Base-by-base conservation (phyloP, 2,113 vertebrate genomes). In the Carlito syrichta region DNA sequence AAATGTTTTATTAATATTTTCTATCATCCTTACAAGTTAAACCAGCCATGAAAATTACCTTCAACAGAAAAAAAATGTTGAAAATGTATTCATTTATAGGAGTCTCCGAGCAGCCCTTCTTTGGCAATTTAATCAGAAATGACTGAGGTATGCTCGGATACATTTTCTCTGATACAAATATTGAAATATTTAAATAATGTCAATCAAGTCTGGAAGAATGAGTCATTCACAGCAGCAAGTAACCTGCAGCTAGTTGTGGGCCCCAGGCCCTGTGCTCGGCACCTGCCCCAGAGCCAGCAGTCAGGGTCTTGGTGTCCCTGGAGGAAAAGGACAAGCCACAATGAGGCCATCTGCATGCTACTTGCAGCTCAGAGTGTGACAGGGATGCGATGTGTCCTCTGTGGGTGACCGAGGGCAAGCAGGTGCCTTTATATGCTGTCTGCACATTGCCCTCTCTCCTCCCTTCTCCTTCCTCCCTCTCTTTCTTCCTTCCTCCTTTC, bases 1-100 rank as follows among this genome's bases (percentile, higher is more conserved):
- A 96, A 81, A 97, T 97, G 87, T 97, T 96, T 97, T 96, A 97
- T 98, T 98, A 97, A 97, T 97, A 93, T 95, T 96, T 97, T 95
- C 96, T 87, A 96, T 96, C 96, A 94, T 90, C 89, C 86, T 95
- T 92, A 93, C 48, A 81, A 87, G 96, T 93, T 96, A 96, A 97
- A 96, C 86, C 92, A 97, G 94, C 97, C 96, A 60, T 95, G 97
- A 91, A 97, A 97, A 97, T 96, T 95, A 96, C 96, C 96, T 85
- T 52, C 96, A 95, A 87, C 84, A 76, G 89, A 62, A 84, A 84
- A 89, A 96, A 92, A 87, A 38, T 45, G 50, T 35, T 50, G 96
- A 58, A 86, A 95, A 95, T 76, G 89, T 78, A 43, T 92, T 94
- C 95, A 77, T 92, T 86, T 66, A 35, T 1, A 1, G 96, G 91